Evolutionary conservation across 2,797 vertebrate genomes (phyloP), one percentile per base, ranked within the genome.

Genomic region (Cercopithecus diana): DNA sequence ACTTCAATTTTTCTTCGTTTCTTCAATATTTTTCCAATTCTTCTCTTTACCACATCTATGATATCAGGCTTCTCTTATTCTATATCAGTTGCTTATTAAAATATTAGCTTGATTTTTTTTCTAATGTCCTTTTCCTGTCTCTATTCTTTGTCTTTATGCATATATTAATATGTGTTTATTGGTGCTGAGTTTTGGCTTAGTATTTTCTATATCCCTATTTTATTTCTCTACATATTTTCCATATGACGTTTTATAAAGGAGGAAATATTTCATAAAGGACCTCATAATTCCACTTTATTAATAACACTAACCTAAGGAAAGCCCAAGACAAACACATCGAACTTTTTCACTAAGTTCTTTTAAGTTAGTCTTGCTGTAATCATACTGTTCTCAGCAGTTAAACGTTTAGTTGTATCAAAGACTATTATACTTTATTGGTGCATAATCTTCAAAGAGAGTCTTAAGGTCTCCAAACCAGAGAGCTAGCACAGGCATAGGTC

Each of bases 361-460:
- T 92, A 81, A 96, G 52, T 96, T 93, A 73, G 55, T 67, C 92
- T 73, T 95, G 28, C 96, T 76, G 26, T 36, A 95, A n/a, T 87
- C 73, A 93, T 82, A 93, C 64, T 96, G 72, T 83, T 89, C 79
- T 81, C 70, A 97, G 88, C 72, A 90, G 96, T 97, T 97, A 91
- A 87, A 98, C 57, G 57, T 96, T 95, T 67, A 14, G 48, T 57
- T 81, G 28, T 93, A 97, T 96, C 96, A 98, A 95, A 98, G 96
- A 97, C 95, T 96, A 97, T 87, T 97, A 81, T 39, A 81, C 36
- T 98, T 98, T 97, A 98, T 97, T 94, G 96, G 86, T 93, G 83
- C 75, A 88, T 97, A 98, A 98, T 98, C 97, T 98, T 97, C 96
- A 98, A 97, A 98, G 97, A 88, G 85, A 98, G 97, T 92, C 79